Base-by-base conservation (phyloP, 2,888 invertebrate species). In the Heliconius hortense region DNA sequence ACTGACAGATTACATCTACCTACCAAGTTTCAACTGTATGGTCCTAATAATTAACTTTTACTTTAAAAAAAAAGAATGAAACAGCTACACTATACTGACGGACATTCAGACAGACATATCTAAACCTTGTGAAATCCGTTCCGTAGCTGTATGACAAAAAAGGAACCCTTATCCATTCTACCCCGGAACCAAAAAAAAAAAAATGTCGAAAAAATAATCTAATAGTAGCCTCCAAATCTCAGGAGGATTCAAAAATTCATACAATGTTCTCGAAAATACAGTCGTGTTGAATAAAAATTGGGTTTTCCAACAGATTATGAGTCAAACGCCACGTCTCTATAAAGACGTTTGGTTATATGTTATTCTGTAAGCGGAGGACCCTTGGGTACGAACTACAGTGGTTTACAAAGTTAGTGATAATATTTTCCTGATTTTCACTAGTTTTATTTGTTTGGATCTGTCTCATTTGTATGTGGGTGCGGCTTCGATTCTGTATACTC, bases 221-320 rank as follows among this genome's bases (percentile, higher is more conserved):
- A 39, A 66, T n/a, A 39, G 39, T n/a, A 80, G 81, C 78, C 80
- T 74, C 79, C 79, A 81, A 81, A 78, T 82, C 83, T 79, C 80
- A 28, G 69, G 75, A 76, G 82, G 76, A 76, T 76, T 81, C 80
- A 80, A 80, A 82, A 82, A 82, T 82, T 83, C 82, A 79, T 80
- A 81, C 81, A 80, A 79, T 78, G 80, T 80, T 39, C 35, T 28
- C 66, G 64, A 72, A 48, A 60, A 24, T 66, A 43, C 21, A 39
- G 66, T 43, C 59, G 66, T 43, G 48, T 48, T 63, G 72, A 74
- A 77, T 77, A 73, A 76, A 79, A 80, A 80, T 75, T 70, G 78
- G 62, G 68, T 74, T 75, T 26, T 76, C 76, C 73, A 78, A 79
- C 67, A 79, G 78, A 81, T 81, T 79, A 79, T 78, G 77, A 79